Base-by-base conservation (phyloP, 2,888 invertebrate species). In the Empis livida region DNA sequence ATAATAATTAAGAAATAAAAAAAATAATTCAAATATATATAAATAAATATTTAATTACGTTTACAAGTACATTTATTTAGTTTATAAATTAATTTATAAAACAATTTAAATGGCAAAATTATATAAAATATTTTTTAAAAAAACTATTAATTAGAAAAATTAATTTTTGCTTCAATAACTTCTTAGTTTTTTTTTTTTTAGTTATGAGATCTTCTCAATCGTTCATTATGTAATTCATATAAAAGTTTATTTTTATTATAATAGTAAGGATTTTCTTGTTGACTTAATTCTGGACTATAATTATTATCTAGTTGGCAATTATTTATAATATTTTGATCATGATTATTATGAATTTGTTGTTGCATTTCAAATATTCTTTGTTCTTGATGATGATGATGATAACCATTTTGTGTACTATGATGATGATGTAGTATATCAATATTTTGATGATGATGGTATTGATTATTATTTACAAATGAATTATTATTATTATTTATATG, bases 241-340 rank as follows among this genome's bases (percentile, higher is more conserved):
- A 93, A 71, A 61, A 92, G 70, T 71, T 88, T 89, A 67, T 93
- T 93, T 56, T 78, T 78, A 57, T 84, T 81, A 65, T 83, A 91
- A 65, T 91, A 93, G 67, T 84, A 84, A 27, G 83, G 88, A 73
- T 92, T 93, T 60, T 89, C 80, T 46, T 73, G 68, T 50, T 82
- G 80, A 61, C 71, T 78, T 45, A 92, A 72, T 59, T 87, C 87
- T 15, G 92, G 91, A 57, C 78, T 78, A 64, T 89, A 89, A 16
- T 50, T 43, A 13, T 43, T 46, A 39, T 48, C 49, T 30, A 59
- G 50, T 38, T 57, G 51, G 35, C 50, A 54, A 16, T 54, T 45
- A 6, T 50, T 27, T 38, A 42, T n/a, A n/a, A n/a, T 45, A 9
- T 16, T 35, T 40, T 44, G 51, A 42, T 17, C 15, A 42, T 44